A percentile compares a stretch with the other conserved stretches of the same genome.
Evolutionary conservation across 2,113 vertebrate species (phyloP).

Genomic region (Cryptoleucopteryx plumbea): DNA sequence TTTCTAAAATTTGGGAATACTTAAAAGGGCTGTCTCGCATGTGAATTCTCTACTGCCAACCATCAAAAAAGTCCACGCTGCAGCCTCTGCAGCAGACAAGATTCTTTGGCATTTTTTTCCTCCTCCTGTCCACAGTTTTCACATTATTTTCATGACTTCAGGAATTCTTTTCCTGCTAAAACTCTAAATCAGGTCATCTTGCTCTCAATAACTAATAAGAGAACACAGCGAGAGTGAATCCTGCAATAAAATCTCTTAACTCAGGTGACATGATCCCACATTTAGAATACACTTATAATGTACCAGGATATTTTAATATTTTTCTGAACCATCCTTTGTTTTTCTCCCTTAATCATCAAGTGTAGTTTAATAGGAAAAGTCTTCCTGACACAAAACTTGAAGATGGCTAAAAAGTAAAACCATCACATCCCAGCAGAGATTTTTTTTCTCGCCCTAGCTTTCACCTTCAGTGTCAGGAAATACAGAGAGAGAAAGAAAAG

Average conservation of each 20-base stretch:
- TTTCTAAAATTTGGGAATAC: not conserved
- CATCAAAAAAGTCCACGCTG: not conserved
- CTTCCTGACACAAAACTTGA: not conserved
- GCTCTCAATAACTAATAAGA: not conserved
- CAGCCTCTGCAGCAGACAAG: not conserved
- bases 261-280: not conserved
- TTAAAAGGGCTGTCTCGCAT: not conserved
- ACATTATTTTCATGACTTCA: not conserved
- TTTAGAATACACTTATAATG: not conserved
- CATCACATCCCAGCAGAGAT: not conserved
- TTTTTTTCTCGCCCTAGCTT: not conserved
- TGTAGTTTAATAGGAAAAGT: not conserved
- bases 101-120: not conserved
- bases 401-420: not conserved
- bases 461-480: not conserved
- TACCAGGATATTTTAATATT: not conserved
- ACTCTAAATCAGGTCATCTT: not conserved
- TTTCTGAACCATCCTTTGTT: not conserved
- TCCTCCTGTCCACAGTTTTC: not conserved
- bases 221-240: not conserved
- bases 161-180: not conserved
- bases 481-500: not conserved
- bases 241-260: not conserved
- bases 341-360: not conserved
- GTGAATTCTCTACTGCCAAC: not conserved